These are phyloP conservation scores for Castor canadensis DNA, from an alignment of 2,113 vertebrate species.

Conservation along the genomic window DNA sequence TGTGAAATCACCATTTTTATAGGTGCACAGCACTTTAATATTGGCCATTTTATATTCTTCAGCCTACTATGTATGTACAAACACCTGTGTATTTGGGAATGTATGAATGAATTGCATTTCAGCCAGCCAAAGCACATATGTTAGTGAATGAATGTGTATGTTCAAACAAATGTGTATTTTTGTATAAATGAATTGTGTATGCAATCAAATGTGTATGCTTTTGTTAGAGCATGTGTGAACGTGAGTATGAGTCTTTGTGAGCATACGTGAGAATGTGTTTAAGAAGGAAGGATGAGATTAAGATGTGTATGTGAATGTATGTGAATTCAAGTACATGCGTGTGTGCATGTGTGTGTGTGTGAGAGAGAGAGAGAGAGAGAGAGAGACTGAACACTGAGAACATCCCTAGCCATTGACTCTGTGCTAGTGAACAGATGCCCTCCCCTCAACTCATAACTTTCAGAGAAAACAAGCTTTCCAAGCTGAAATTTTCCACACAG, in stretches of 20 bases:
- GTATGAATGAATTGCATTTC: not conserved
- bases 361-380: not conserved
- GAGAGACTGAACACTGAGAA: not conserved
- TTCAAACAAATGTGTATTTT: slow-evolving; percentile 2
- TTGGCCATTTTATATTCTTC: not conserved
- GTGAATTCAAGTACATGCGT: not conserved
- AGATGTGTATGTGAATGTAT: not conserved
- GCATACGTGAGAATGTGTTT: not conserved
- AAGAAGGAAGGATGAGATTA: not conserved
- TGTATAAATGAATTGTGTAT: not conserved
- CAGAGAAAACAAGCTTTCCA: slow-evolving; percentile 37
- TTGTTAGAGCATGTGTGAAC: not conserved
- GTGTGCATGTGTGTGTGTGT: not conserved
- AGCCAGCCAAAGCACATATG: not conserved
- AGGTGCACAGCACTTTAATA: not conserved
- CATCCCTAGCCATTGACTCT: not conserved
- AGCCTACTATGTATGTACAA: not conserved
- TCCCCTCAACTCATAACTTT: slow-evolving; percentile 51
- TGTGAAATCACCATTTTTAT: not conserved
- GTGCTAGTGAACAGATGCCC: not conserved
- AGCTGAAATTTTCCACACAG: slow-evolving; percentile 70
- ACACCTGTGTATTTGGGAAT: not conserved
- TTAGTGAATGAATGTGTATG: not conserved
- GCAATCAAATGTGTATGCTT: not conserved
- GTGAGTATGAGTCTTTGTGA: not conserved